Percentiles rank a stretch among this genome's conserved stretches.
Evolutionary conservation across 2,888 invertebrate species (phyloP).

Genomic region (Litoditis marina): DNA sequence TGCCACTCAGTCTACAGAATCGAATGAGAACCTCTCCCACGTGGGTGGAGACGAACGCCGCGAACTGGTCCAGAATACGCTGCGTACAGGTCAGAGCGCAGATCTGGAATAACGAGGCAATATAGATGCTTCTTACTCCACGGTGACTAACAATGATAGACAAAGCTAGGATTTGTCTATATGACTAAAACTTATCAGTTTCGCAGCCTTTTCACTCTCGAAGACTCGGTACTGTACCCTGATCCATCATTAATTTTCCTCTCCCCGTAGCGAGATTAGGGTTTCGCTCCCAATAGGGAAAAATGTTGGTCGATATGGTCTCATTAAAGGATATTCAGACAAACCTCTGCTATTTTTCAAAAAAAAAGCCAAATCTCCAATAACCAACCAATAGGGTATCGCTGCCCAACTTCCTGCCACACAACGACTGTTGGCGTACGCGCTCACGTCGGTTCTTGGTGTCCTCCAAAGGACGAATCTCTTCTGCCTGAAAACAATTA

Average conservation of each 20-base stretch:
- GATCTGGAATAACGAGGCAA: constrained; percentile 39
- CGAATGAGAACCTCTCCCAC: constrained; percentile 26
- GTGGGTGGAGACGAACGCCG: constrained; percentile 38
- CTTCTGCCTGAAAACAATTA: constrained; percentile 6
- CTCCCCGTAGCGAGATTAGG: too few relatives aligned
- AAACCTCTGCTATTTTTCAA: neutral
- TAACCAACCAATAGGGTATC: constrained; percentile 38
- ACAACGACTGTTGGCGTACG: constrained; percentile 43
- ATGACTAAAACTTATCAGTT: too few relatives aligned
- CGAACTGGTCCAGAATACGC: constrained; percentile 47
- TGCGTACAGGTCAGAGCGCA: constrained; percentile 54
- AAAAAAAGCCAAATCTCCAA: neutral
- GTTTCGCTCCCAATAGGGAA: too few relatives aligned
- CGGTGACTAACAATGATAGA: too few relatives aligned
- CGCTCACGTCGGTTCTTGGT: constrained; percentile 24
- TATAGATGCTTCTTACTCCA: too few relatives aligned
- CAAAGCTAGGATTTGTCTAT: too few relatives aligned
- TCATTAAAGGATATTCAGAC: too few relatives aligned
- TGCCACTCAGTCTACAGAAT: constrained; percentile 23
- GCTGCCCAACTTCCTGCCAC: constrained; percentile 34
- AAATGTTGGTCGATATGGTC: too few relatives aligned
- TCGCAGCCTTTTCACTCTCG: too few relatives aligned
- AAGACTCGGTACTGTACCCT: too few relatives aligned
- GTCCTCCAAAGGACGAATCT: too few relatives aligned
- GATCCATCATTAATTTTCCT: neutral